Conservation (phyloP, 2,797 vertebrate genomes). For the Philypnodon macrostomus region DNA sequence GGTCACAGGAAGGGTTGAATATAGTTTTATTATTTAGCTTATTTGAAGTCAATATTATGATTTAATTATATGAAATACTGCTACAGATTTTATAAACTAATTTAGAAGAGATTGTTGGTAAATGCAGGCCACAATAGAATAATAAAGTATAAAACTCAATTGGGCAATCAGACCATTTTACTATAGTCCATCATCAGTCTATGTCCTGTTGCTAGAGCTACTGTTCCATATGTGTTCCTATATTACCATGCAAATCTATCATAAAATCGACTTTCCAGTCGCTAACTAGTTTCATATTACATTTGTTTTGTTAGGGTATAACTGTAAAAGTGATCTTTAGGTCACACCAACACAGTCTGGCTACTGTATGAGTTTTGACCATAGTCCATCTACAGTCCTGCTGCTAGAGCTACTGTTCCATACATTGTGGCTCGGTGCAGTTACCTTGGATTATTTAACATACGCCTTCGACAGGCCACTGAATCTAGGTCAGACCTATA, state of each 20-base stretch:
- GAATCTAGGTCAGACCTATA: conserved; percentile 72
- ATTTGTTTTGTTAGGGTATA: conserved; percentile 16
- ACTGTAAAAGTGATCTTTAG: not conserved
- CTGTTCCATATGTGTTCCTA: conserved; percentile 43
- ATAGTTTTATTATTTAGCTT: too few relatives aligned
- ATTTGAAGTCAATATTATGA: too few relatives aligned
- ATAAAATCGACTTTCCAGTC: not conserved
- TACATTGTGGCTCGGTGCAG: conserved; percentile 35
- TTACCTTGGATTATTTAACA: conserved; percentile 70
- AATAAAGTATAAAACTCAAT: not conserved
- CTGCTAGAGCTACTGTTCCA: conserved; percentile 51
- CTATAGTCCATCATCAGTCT: conserved; percentile 11
- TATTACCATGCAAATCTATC: not conserved
- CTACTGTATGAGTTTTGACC: conserved; percentile 23
- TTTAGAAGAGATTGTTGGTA: not conserved
- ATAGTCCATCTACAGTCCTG: conserved; percentile 22
- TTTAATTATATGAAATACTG: too few relatives aligned
- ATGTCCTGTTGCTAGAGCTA: conserved; percentile 43
- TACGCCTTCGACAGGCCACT: conserved; percentile 58
- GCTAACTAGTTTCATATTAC: conserved; percentile 7
- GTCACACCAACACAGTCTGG: not conserved
- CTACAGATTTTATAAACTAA: too few relatives aligned
- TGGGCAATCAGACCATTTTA: not conserved
- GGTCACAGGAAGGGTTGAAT: too few relatives aligned
- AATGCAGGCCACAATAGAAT: not conserved